Conservation (phyloP, 37 sponge, comb jelly and placozoan species). For the Sycon ciliatum region DNA sequence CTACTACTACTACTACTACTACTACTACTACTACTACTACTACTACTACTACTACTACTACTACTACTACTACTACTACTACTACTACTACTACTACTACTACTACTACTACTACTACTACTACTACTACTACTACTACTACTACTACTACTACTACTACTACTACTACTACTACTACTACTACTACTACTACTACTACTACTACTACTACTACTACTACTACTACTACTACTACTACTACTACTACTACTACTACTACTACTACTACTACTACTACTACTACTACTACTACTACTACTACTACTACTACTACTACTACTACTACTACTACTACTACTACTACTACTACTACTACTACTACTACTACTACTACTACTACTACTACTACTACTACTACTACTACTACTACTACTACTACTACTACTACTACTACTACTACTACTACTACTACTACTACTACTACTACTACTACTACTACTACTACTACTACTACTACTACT, state of each 20-base stretch:
- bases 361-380: constrained; percentile 8
- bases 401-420: constrained; percentile 6
- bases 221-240: constrained; percentile 6
- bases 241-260: constrained; percentile 8
- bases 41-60: constrained; percentile 6
- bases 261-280: constrained; percentile 8
- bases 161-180: constrained; percentile 6
- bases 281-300: constrained; percentile 6
- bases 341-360: constrained; percentile 6
- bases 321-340: constrained; percentile 8
- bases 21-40: constrained; percentile 8
- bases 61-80: constrained; percentile 8
- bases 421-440: constrained; percentile 8
- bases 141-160: constrained; percentile 8
- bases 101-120: constrained; percentile 6
- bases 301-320: constrained; percentile 8
- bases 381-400: constrained; percentile 8
- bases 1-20: constrained; percentile 8
- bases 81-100: constrained; percentile 8
- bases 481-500: constrained; percentile 8
- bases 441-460: constrained; percentile 8
- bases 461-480: constrained; percentile 6
- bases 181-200: constrained; percentile 8
- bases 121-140: constrained; percentile 8
- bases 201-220: constrained; percentile 8